Evolutionary conservation across 1,140 invertebrate genomes (phyloP), one percentile per base, ranked within the genome.

Genomic region (Stenopsyche tienmushanensis): DNA sequence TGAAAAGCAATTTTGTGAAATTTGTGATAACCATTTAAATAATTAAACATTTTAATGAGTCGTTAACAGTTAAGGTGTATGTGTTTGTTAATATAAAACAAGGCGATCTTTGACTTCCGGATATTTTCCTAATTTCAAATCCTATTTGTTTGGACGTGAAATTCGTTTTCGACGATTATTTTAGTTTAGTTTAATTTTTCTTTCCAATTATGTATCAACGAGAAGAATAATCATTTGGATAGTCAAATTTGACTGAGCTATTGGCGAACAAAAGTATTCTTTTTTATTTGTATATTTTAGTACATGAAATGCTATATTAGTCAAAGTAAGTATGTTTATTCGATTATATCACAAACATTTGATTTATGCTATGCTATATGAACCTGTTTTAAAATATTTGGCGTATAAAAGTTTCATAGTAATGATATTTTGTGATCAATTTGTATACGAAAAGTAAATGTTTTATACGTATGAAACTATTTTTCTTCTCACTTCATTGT

Each of bases 381-480:
- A n/a, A n/a, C n/a, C n/a, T n/a, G n/a, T n/a, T n/a, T n/a, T n/a
- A n/a, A n/a, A n/a, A n/a, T n/a, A n/a, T n/a, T n/a, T n/a, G n/a
- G n/a, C n/a, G n/a, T n/a, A n/a, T n/a, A n/a, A n/a, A n/a, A n/a
- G n/a, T n/a, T 47, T 15, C 18, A 47, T 9, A 47, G 13, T 55
- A 55, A n/a, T 34, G 42, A 21, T 58, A 26, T 44, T 26, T 60
- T 65, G 67, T 69, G 67, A 69, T 69, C 59, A 52, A 66, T 60
- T 55, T 57, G 67, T 69, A 69, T 69, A 69, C 67, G 67, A 69
- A 65, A 54, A 60, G 54, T 49, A 63, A 64, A 64, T 59, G 39
- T 64, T 64, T 64, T 57, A 57, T 57, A 41, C 9, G 42, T 17
- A 25, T 21, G 18, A 64, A 67, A 50, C 44, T 60, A 50, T 67